These are phyloP conservation scores for Vulpes ferrilata DNA, from an alignment of 2,113 vertebrate genomes.

Conservation along the genomic window DNA sequence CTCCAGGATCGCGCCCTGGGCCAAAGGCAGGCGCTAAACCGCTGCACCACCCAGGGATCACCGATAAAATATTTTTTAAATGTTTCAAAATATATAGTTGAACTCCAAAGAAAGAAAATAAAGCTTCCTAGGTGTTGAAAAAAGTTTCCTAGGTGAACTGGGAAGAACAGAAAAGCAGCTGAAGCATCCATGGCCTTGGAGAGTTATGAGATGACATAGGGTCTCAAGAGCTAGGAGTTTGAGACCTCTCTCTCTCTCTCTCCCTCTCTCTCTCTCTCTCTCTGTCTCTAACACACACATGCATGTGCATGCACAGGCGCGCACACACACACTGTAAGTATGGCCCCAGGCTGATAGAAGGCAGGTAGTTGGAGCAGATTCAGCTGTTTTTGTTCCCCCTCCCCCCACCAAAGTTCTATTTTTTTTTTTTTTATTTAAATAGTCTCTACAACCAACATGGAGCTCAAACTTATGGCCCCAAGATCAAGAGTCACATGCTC, in stretches of 20 bases:
- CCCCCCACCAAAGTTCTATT: background rate
- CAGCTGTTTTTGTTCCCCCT: background rate
- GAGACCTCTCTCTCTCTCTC: background rate
- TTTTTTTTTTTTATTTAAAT: background rate
- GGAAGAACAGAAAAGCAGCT: background rate
- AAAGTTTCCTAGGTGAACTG: background rate
- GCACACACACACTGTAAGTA: background rate
- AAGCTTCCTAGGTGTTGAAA: background rate
- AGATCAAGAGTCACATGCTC: background rate
- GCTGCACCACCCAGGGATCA: too few relatives aligned
- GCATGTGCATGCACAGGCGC: too few relatives aligned
- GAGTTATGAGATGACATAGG: background rate
- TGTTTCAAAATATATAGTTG: background rate
- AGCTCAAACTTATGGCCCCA: background rate
- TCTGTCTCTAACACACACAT: background rate
- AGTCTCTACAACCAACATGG: background rate
- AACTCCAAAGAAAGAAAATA: background rate
- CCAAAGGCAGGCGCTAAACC: too few relatives aligned
- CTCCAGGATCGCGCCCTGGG: too few relatives aligned
- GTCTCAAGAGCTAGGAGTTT: background rate
- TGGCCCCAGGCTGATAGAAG: background rate
- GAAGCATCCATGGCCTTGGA: accelerated
- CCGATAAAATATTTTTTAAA: background rate
- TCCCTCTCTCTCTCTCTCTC: background rate
- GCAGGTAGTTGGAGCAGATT: background rate